Percentiles rank a stretch among this genome's conserved stretches.
phyloP scores from a whole-genome alignment of 53 echinoderm and acorn worm species.

The Hippasteria phrygiana region DNA sequence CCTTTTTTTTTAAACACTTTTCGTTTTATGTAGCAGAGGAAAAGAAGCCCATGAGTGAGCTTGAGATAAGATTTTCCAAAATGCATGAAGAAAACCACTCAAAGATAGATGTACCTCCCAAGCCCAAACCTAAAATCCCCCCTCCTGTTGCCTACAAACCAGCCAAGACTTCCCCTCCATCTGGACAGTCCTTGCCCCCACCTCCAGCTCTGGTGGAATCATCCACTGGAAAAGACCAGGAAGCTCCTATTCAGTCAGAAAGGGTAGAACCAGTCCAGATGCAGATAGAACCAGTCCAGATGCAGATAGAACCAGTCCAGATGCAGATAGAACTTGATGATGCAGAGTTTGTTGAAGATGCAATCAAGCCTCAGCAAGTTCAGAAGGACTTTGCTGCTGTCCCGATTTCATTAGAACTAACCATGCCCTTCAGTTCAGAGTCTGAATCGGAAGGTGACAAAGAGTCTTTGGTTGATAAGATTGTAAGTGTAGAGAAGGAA shows the following conservation, averaged over 20 bases:
- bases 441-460: slow-evolving; percentile 36
- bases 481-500: slow-evolving; percentile 31
- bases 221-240: neutral
- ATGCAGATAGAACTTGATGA: slow-evolving; percentile 7
- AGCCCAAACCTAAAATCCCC: slow-evolving; percentile 39
- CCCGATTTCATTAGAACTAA: slow-evolving; percentile 10
- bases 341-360: slow-evolving; percentile 6
- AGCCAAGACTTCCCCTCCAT: neutral
- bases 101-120: slow-evolving; percentile 1
- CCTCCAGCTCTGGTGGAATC: neutral
- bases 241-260: slow-evolving; percentile 31
- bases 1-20: slow-evolving; percentile 18
- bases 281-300: neutral
- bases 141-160: slow-evolving; percentile 44
- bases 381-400: slow-evolving; percentile 24
- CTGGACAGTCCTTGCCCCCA: neutral
- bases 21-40: slow-evolving; percentile 28
- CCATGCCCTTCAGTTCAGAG: slow-evolving; percentile 42
- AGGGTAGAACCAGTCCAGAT: slow-evolving; percentile 21
- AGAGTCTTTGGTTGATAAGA: slow-evolving; percentile 24
- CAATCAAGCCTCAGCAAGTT: slow-evolving; percentile 6
- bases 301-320: neutral
- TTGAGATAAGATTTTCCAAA: slow-evolving; percentile 59
- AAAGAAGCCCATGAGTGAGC: slow-evolving; percentile 44
- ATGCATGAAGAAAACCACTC: slow-evolving; percentile 48